Percentiles rank a stretch among this genome's conserved stretches.
Conservation (phyloP, 2,888 invertebrate genomes). For the Steinernema carpocapsae region DNA sequence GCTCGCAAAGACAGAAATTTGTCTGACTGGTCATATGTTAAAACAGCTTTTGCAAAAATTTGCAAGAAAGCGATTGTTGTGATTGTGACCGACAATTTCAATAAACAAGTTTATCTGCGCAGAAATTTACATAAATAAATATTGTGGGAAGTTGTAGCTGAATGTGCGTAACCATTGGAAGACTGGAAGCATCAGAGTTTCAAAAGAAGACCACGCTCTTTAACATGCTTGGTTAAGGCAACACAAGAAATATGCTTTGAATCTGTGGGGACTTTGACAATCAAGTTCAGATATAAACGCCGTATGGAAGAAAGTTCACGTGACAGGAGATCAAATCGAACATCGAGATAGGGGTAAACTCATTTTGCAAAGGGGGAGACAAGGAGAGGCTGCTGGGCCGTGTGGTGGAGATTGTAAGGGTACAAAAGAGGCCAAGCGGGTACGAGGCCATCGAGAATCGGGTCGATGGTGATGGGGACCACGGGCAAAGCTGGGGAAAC, state of each 20-base stretch:
- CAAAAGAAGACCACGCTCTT: not conserved
- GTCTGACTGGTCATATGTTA: not conserved
- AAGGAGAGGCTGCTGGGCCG: not conserved
- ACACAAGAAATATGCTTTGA: conserved; percentile 17
- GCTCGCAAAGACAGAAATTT: not conserved
- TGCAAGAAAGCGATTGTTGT: too few species aligned
- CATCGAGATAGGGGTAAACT: not conserved
- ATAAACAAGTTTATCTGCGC: too few species aligned
- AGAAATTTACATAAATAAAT: too few species aligned
- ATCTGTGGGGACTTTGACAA: not conserved
- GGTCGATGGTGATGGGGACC: conserved; percentile 46
- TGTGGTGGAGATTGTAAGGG: conserved; percentile 42
- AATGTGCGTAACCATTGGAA: too few species aligned
- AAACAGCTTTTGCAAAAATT: too few species aligned
- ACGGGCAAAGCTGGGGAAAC: conserved; percentile 39
- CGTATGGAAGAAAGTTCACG: not conserved
- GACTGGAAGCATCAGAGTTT: conserved; percentile 1
- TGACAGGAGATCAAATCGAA: conserved; percentile 28
- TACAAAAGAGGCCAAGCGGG: conserved; percentile 56
- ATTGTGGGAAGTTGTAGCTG: too few species aligned
- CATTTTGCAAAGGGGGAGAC: not conserved
- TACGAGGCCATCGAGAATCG: conserved; percentile 60
- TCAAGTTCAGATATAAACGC: not conserved
- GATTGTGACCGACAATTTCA: too few species aligned
- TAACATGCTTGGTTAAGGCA: conserved; percentile 22